Evolutionary conservation across 92 coral and sea anemone species (phyloP), one percentile per base, ranked within the genome.

Genomic region (Chrysogorgia sp.): DNA sequence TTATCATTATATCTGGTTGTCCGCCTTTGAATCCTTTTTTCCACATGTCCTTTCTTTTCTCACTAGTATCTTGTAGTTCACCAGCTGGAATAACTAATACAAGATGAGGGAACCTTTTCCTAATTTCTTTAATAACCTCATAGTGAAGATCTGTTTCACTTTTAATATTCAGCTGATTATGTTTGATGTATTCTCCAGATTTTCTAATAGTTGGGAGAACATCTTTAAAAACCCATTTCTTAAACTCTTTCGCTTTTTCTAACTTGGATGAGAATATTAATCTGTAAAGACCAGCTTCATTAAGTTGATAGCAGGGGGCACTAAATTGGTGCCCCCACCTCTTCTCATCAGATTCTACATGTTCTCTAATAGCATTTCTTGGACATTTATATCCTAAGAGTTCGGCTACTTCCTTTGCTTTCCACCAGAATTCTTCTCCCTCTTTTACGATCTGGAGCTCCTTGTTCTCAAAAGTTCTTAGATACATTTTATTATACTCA

Each of bases 131-230:
- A 24, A 32, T 32, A 2, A 34, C 48, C 34, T 79, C 49, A 1
- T 22, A 34, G 55, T 50, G 53, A 7, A 48, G 34, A 43, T 45
- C 77, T 32, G 67, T 20, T 53, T 67, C 40, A 33, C 8, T 67
- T 23, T 72, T 33, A 8, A 30, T 34, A 30, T 49, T 49, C 23
- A 52, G 33, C 32, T 26, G 41, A 30, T 52, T 25, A 47, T 24
- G 32, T 26, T 19, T 40, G 15, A 23, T 30, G 34, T 50, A 67
- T 7, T 55, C n/a, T 21, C 84, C 84, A 21, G 77, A 52, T 41
- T 67, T 65, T 40, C 84, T 25, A 31, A 67, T 80, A 25, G 56
- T 33, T 31, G 84, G 84, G 3, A 80, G 41, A 14, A 80, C 69
- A 17, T 67, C 77, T 13, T 55, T 28, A 19, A 60, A 6, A 0